phyloP scores from a whole-genome alignment of 2,797 vertebrate species.

The Sebastes nivosus region DNA sequence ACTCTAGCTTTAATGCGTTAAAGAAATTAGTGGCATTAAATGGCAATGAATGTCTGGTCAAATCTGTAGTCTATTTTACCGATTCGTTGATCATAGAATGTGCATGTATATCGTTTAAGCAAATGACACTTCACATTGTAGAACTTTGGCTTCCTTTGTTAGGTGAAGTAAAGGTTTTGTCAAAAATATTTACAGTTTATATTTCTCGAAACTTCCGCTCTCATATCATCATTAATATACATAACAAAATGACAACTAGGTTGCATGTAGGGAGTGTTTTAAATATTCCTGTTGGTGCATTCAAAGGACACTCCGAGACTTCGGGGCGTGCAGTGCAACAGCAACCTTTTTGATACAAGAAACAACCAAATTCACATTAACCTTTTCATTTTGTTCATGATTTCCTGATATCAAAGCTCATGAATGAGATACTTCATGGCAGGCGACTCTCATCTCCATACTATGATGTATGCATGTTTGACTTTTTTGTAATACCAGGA shows the following conservation, averaged over 20 bases:
- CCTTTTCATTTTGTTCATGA: slow-evolving; percentile 15
- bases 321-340: background rate
- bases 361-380: background rate
- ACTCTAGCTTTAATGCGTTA: no score
- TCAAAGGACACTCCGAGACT: background rate
- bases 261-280: background rate
- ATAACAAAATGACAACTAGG: no score
- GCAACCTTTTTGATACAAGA: background rate
- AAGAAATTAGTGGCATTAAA: no score
- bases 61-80: background rate
- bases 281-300: background rate
- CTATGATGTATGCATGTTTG: background rate
- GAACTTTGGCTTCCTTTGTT: background rate
- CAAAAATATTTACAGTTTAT: background rate
- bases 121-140: background rate
- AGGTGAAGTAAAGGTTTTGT: background rate
- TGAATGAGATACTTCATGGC: slow-evolving; percentile 4
- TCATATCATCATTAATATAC: background rate
- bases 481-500: background rate
- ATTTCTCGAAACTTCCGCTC: background rate
- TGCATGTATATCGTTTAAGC: background rate
- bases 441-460: background rate
- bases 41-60: background rate
- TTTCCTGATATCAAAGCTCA: slow-evolving; percentile 4
- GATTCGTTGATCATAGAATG: background rate